Conservation (phyloP, 2,888 invertebrate genomes). For the Torymus texanus region DNA sequence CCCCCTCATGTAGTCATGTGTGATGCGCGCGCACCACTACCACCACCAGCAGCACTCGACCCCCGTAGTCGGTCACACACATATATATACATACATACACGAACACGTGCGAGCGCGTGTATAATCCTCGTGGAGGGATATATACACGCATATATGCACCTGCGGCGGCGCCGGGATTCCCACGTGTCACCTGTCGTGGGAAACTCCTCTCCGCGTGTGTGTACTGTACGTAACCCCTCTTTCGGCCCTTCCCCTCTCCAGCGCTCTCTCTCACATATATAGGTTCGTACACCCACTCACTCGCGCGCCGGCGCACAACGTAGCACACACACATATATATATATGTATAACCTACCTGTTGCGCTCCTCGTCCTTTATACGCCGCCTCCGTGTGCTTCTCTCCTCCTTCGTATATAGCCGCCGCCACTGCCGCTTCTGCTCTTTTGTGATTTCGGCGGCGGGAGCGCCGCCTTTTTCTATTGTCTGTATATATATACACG, state of each 20-base stretch:
- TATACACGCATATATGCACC: constrained; percentile 16
- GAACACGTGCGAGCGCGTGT: not conserved
- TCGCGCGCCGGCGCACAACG: not conserved
- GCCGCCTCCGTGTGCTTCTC: constrained; percentile 24
- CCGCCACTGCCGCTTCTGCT: constrained; percentile 44
- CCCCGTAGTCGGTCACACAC: not conserved
- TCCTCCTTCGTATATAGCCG: constrained; percentile 45
- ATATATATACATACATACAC: not conserved
- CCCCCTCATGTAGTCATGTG: too few relatives aligned
- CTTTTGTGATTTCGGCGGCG: constrained; percentile 50
- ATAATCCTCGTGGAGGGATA: not conserved
- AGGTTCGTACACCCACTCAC: constrained; percentile 63
- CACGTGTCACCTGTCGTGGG: constrained; percentile 75
- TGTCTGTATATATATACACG: too few relatives aligned
- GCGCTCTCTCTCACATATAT: constrained; percentile 56
- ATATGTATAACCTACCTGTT: constrained; percentile 45
- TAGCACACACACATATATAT: too few relatives aligned
- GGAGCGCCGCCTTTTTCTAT: not conserved
- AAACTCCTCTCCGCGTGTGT: constrained; percentile 62
- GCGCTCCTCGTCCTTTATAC: constrained; percentile 43
- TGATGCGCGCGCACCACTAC: too few relatives aligned
- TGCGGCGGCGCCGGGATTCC: constrained; percentile 65
- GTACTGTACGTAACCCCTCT: constrained; percentile 18
- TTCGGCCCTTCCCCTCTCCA: constrained; percentile 60
- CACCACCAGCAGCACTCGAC: too few relatives aligned